These are phyloP conservation scores for Conger conger DNA, from an alignment of 2,113 vertebrate species.

Conservation along the genomic window DNA sequence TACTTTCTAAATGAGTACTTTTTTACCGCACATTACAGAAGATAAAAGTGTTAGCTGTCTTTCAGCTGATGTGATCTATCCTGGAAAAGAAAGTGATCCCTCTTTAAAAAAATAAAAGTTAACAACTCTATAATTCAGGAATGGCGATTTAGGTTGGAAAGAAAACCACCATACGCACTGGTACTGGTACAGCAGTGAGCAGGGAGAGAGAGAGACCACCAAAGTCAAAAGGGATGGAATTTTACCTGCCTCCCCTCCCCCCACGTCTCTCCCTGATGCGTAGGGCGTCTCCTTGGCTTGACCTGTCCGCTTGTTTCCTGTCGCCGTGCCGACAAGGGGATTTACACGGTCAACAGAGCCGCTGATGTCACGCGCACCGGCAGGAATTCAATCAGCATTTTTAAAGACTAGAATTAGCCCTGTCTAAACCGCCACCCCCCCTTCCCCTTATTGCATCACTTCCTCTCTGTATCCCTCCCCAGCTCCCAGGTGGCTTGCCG, in stretches of 20 bases:
- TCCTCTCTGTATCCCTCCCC: neutral
- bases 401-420: constrained; percentile 22
- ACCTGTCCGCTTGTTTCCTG: neutral
- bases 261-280: too few relatives aligned
- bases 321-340: constrained; percentile 1
- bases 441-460: neutral
- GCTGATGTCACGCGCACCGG: constrained; percentile 27
- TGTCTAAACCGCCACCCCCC: neutral
- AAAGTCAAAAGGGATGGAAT: neutral
- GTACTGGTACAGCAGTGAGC: too few relatives aligned
- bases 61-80: too few relatives aligned
- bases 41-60: too few relatives aligned
- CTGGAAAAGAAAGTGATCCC: too few relatives aligned
- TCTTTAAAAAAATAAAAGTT: too few relatives aligned
- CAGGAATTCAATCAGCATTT: constrained; percentile 42
- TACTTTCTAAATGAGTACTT: too few relatives aligned
- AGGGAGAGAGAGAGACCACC: neutral
- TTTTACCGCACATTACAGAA: too few relatives aligned
- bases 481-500: neutral
- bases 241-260: neutral
- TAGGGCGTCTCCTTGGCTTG: neutral
- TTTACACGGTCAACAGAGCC: constrained; percentile 28
- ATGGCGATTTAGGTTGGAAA: too few relatives aligned
- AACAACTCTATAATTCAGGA: too few relatives aligned
- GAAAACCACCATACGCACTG: too few relatives aligned